phyloP scores from a whole-genome alignment of 2,113 vertebrate genomes.

The Hippocampus guttulatus region DNA sequence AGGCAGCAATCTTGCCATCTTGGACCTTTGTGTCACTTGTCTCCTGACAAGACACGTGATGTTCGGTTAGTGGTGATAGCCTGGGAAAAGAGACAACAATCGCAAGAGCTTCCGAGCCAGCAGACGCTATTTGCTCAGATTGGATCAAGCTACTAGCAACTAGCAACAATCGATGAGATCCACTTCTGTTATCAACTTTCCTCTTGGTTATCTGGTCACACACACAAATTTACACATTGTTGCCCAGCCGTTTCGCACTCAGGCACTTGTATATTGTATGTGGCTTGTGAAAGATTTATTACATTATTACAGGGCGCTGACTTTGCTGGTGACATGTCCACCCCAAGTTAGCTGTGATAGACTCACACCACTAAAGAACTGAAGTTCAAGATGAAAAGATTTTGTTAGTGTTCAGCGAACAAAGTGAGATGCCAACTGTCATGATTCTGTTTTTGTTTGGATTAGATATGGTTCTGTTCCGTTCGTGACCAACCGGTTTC shows the following conservation, averaged over 20 bases:
- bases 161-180: background rate
- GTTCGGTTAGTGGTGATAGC: background rate
- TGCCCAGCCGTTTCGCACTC: background rate
- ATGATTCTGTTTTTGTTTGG: no score
- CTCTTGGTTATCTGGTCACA: background rate
- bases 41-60: background rate
- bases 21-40: background rate
- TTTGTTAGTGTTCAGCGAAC: background rate
- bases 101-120: background rate
- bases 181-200: background rate
- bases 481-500: no score
- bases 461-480: no score
- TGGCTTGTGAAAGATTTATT: no score
- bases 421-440: no score
- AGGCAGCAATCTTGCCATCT: background rate
- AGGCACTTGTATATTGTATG: background rate
- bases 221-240: background rate
- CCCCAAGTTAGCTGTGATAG: no score
- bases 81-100: slow-evolving; percentile 3
- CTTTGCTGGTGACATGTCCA: no score
- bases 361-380: no score
- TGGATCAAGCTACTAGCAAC: background rate
- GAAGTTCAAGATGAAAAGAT: no score
- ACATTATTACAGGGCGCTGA: no score
- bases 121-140: background rate